Evolutionary conservation across 2,113 vertebrate species (phyloP), one percentile per base, ranked within the genome.

Genomic region (Cariama cristata): DNA sequence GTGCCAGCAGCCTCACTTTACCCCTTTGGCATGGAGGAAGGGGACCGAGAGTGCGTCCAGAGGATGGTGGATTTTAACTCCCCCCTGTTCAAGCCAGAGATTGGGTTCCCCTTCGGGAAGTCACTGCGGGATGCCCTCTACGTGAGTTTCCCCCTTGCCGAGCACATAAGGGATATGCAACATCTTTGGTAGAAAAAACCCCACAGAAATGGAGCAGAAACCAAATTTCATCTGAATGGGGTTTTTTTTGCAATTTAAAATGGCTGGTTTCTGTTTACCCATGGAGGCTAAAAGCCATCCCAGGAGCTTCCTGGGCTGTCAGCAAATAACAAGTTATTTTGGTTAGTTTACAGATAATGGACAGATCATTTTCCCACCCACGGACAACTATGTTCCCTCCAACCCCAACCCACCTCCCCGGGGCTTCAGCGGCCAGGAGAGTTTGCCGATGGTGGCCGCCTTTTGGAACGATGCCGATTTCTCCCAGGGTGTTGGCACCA

Each of bases 401-500:
- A 98, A 98, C 47, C 97, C 98, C 32, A 96, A 98, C 60, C 97
- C 98, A 12, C 98, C 96, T 16, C 22, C 27, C 16, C 2, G 1
- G n/a, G 97, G 97, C 47, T 98, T 99, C 95, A 94, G 93, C 1
- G 60, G 66, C 52, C 4, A 0, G 16, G 97, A 98, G 24, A 7
- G 2, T 17, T 53, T 97, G 42, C 94, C 98, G 0, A 49, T 96
- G 89, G 97, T 98, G 44, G 98, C 98, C 8, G 98, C 93, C 20
- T 99, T 98, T 86, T 99, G 98, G 98, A 97, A 92, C 0, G 98
- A 99, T 24, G 98, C 98, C 15, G 98, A 99, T 66, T 98, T 98
- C 76, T 99, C 98, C 52, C 69, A 26, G 49, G 85, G 88, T 14
- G 22, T 18, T 0, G 98, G 98, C 85, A 95, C 90, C 60, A 98